Conservation (phyloP, 2,113 vertebrate genomes). For the Tetraodon nigroviridis region DNA sequence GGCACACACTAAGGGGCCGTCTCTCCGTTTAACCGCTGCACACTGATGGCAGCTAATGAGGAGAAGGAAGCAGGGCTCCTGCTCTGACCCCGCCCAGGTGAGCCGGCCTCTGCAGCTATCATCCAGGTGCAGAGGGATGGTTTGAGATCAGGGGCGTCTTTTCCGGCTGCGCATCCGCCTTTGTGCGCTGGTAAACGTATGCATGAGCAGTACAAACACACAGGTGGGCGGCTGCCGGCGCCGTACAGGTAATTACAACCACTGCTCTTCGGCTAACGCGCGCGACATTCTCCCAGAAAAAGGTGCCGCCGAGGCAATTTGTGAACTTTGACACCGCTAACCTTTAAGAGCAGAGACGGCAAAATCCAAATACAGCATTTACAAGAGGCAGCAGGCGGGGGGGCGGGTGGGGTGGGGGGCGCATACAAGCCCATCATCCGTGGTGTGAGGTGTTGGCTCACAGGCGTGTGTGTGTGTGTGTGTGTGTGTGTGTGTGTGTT, state of each 20-base stretch:
- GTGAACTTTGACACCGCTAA: conserved; percentile 95
- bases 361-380: conserved; percentile 79
- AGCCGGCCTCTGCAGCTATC: not conserved
- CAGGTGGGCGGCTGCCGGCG: not conserved
- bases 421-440: conserved; percentile 74
- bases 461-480: conserved; percentile 57
- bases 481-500: conserved; percentile 69
- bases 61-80: conserved; percentile 65
- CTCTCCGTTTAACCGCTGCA: conserved; percentile 46
- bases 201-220: conserved; percentile 25
- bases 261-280: conserved; percentile 73
- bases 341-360: conserved; percentile 84
- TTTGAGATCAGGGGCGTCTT: not conserved
- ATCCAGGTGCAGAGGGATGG: not conserved
- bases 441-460: conserved; percentile 10
- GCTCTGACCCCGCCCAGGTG: not conserved
- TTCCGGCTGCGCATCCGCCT: not conserved
- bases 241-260: conserved; percentile 70
- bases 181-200: conserved; percentile 12
- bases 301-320: conserved; percentile 88
- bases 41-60: conserved; percentile 76
- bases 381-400: conserved; percentile 49
- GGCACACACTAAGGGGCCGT: conserved; percentile 80
- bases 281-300: conserved; percentile 71
- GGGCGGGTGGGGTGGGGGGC: conserved; percentile 64